Percentiles rank a stretch among this genome's conserved stretches.
These are phyloP conservation scores for Spea hammondii DNA, from an alignment of 2,797 vertebrate species.

Conservation along the genomic window DNA sequence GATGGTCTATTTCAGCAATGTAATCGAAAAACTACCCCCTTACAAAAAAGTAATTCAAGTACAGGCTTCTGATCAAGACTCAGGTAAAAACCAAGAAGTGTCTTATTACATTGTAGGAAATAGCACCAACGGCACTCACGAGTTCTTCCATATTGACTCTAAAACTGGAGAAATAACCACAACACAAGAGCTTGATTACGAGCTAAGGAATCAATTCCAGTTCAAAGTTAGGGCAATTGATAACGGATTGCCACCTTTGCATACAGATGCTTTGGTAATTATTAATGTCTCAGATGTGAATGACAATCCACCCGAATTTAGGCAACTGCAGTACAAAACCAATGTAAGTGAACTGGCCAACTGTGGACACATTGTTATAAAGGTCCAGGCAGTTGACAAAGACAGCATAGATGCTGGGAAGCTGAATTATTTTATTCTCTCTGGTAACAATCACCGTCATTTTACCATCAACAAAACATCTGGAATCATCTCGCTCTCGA, in stretches of 20 bases:
- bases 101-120: conserved; percentile 81
- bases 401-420: conserved; percentile 76
- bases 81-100: conserved; percentile 80
- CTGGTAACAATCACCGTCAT: conserved; percentile 88
- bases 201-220: conserved; percentile 75
- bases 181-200: conserved; percentile 81
- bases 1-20: conserved; percentile 65
- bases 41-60: conserved; percentile 80
- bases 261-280: conserved; percentile 75
- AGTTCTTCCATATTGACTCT: conserved; percentile 82
- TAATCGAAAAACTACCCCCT: conserved; percentile 80
- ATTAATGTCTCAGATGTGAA: conserved; percentile 87
- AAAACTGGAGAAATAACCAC: conserved; percentile 81
- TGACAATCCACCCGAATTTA: conserved; percentile 91
- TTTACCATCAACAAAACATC: conserved; percentile 91
- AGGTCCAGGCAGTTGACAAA: conserved; percentile 91
- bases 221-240: conserved; percentile 84
- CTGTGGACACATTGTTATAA: conserved; percentile 90
- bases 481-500: conserved; percentile 90
- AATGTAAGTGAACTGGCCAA: conserved; percentile 88
- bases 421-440: conserved; percentile 89
- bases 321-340: conserved; percentile 80
- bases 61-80: conserved; percentile 82
- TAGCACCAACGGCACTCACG: conserved; percentile 65
- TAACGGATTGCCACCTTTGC: conserved; percentile 77